These are phyloP conservation scores for Spongia lamella DNA, from an alignment of 37 sponge, comb jelly and placozoan genomes.

Conservation along the genomic window DNA sequence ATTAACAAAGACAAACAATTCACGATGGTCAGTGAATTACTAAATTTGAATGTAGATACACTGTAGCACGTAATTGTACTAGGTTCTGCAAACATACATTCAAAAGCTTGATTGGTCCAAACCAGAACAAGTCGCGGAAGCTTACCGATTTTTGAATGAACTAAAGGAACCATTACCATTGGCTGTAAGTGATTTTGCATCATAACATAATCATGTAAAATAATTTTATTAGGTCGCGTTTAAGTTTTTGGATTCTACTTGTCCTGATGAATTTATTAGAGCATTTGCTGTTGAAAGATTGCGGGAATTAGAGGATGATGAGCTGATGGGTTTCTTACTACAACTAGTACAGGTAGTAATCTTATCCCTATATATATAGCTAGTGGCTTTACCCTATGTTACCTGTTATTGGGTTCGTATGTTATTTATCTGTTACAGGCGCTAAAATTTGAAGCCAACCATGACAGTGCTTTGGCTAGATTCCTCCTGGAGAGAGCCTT, in stretches of 20 bases:
- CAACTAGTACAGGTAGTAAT: constrained; percentile 79
- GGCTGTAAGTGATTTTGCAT: not conserved
- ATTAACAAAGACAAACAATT: not conserved
- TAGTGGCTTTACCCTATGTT: not conserved
- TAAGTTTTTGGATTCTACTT: constrained; percentile 61
- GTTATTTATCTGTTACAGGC: constrained; percentile 30
- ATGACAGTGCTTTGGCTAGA: constrained; percentile 75
- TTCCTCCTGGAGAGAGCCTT: constrained; percentile 77
- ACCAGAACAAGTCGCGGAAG: too few relatives aligned
- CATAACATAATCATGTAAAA: not conserved
- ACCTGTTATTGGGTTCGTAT: not conserved
- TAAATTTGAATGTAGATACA: too few relatives aligned
- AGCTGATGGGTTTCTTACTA: constrained; percentile 66
- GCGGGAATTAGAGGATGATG: constrained; percentile 37
- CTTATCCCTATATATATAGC: not conserved
- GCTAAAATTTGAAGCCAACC: constrained; percentile 83
- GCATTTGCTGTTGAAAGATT: constrained; percentile 56
- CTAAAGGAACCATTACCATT: not conserved
- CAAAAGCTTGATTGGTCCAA: too few relatives aligned
- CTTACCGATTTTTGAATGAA: not conserved
- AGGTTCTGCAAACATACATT: not conserved
- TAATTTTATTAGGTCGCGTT: constrained; percentile 48
- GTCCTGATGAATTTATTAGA: constrained; percentile 64
- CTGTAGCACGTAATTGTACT: not conserved
- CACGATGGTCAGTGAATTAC: not conserved